Percentiles rank a stretch among this genome's conserved stretches.
Evolutionary conservation across 30 jellyfish, hydroid and myxozoan genomes (phyloP).

Genomic region (Pelagia noctiluca): DNA sequence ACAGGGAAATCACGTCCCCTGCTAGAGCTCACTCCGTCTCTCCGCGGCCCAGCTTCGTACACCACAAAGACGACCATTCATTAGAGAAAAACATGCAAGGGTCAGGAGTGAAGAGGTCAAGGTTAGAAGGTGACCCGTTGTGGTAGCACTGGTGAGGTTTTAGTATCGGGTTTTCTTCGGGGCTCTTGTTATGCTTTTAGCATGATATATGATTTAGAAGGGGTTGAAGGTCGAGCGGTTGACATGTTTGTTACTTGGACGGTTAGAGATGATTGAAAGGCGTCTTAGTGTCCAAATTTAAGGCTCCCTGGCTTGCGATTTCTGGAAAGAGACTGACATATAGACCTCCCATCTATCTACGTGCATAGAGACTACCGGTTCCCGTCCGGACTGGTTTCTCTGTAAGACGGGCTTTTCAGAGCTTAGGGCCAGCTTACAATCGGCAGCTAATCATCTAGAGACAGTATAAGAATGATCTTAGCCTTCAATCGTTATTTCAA

Average conservation of each 20-base stretch:
- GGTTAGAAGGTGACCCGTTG: conserved; percentile 61
- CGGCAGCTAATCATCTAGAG: not conserved
- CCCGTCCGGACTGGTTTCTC: no score
- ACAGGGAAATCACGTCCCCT: conserved; percentile 94
- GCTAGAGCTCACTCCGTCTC: conserved; percentile 84
- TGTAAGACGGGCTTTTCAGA: not conserved
- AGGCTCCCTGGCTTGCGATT: not conserved
- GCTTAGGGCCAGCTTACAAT: not conserved
- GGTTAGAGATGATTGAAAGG: not conserved
- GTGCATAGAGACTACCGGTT: no score
- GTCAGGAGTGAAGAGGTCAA: conserved; percentile 63
- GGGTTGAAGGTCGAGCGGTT: not conserved
- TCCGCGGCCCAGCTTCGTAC: conserved; percentile 75
- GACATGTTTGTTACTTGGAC: not conserved
- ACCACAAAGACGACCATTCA: conserved; percentile 73
- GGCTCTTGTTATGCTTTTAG: not conserved
- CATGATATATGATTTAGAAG: not conserved
- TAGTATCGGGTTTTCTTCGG: conserved; percentile 1
- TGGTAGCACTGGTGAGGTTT: conserved; percentile 54
- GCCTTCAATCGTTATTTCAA: conserved; percentile 12
- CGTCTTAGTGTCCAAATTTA: not conserved
- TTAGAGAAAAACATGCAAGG: conserved; percentile 59
- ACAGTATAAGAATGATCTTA: conserved; percentile 1
- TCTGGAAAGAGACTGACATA: not conserved
- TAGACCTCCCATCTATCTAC: no score